These are phyloP conservation scores for Araneus ventricosus DNA, from an alignment of 1,140 invertebrate species.

Conservation along the genomic window DNA sequence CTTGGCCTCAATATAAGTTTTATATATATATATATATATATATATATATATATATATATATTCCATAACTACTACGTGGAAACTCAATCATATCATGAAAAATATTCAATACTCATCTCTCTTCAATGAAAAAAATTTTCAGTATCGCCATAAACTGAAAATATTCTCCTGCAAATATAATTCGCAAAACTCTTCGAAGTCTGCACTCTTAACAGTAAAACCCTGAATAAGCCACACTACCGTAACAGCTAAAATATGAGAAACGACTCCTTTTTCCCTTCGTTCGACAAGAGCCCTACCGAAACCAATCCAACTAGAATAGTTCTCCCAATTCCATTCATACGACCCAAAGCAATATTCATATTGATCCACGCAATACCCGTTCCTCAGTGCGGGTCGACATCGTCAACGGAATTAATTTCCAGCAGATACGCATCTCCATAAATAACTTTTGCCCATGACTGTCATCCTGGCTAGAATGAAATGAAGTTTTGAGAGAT, in stretches of 20 bases:
- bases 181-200: not conserved
- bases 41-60: no score
- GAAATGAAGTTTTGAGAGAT: conserved; percentile 37
- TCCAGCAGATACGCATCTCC: conserved; percentile 48
- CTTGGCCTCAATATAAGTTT: no score
- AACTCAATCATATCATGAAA: no score
- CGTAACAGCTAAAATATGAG: no score
- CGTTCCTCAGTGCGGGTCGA: not conserved
- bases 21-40: no score
- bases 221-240: no score
- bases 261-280: not conserved
- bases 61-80: no score
- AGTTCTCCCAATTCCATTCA: not conserved
- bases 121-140: no score
- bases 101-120: no score
- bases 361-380: conserved; percentile 20
- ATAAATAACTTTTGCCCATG: conserved; percentile 28
- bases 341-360: not conserved
- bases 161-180: not conserved
- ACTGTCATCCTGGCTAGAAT: not conserved
- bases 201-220: no score
- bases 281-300: not conserved
- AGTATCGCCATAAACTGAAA: no score
- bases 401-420: conserved; percentile 24
- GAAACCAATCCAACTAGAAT: not conserved